phyloP scores from a whole-genome alignment of 1,140 invertebrate genomes.

The Aphidius ervi region DNA sequence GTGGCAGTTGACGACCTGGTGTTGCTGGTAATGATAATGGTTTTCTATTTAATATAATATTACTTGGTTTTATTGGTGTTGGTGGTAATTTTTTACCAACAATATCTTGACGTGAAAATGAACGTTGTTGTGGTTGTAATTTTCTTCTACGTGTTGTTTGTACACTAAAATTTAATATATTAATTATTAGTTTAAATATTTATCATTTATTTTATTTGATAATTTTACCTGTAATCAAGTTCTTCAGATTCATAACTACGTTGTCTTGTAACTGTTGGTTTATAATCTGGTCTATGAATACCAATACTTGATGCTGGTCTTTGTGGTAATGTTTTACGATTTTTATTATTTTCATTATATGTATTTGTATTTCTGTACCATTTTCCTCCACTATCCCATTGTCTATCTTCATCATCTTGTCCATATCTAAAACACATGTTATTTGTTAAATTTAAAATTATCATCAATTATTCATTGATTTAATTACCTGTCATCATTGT shows the following conservation, averaged over 20 bases:
- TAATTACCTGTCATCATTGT: conserved; percentile 52
- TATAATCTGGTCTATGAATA: conserved; percentile 44
- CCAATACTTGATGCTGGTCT: conserved; percentile 47
- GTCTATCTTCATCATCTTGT: conserved; percentile 63
- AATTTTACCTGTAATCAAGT: conserved; percentile 40
- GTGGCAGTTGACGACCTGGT: conserved; percentile 55
- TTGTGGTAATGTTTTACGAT: conserved; percentile 48
- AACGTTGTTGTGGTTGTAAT: conserved; percentile 39
- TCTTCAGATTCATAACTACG: conserved; percentile 48
- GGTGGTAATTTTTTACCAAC: conserved; percentile 49
- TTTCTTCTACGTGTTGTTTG: conserved; percentile 36
- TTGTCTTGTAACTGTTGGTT: conserved; percentile 43
- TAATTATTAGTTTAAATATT: neutral
- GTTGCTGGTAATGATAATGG: conserved; percentile 54
- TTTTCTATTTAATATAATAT: conserved; percentile 36
- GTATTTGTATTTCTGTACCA: conserved; percentile 38
- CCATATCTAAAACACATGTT: conserved; percentile 49
- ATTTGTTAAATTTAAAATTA: neutral
- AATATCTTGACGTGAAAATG: conserved; percentile 36
- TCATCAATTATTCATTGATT: neutral
- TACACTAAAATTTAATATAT: conserved; percentile 29
- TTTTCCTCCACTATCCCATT: conserved; percentile 66
- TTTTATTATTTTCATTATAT: conserved; percentile 46
- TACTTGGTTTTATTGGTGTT: conserved; percentile 50
- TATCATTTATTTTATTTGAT: neutral